Percentiles rank a stretch among this genome's conserved stretches.
Conservation (phyloP, 2,888 invertebrate species). For the Hedya salicella region DNA sequence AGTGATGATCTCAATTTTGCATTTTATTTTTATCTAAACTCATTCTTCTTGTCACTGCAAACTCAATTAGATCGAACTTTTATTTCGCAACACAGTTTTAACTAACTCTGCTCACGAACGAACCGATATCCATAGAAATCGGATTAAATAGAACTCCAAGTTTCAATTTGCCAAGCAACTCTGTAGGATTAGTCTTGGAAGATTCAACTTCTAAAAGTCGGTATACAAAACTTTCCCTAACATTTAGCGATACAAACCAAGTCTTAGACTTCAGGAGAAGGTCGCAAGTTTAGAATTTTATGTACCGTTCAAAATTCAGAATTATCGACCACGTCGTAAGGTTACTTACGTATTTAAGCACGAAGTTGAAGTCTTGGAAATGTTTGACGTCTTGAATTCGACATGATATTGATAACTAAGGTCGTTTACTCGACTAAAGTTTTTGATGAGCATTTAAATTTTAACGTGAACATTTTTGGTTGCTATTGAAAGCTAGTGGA, state of each 20-base stretch:
- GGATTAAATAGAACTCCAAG: constrained; percentile 14
- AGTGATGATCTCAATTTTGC: too few species aligned
- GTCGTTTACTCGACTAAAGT: too few species aligned
- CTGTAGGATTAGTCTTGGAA: constrained; percentile 17
- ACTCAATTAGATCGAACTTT: too few species aligned
- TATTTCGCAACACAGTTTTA: not conserved
- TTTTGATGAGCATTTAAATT: too few species aligned
- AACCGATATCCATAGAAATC: constrained; percentile 30
- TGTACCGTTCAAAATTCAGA: constrained; percentile 15
- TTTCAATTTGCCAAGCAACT: constrained; percentile 18
- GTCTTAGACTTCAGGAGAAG: constrained; percentile 10
- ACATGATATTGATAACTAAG: not conserved
- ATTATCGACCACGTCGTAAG: constrained; percentile 12
- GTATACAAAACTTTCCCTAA: constrained; percentile 22
- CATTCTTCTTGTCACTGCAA: too few species aligned
- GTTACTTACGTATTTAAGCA: constrained; percentile 12
- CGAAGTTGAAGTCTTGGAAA: constrained; percentile 5
- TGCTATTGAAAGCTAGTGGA: too few species aligned
- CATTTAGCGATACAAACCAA: constrained; percentile 31
- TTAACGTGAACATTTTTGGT: too few species aligned
- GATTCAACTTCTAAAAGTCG: constrained; percentile 26
- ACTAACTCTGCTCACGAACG: constrained; percentile 6
- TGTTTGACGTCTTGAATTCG: not conserved
- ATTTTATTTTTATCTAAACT: too few species aligned
- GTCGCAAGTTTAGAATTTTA: constrained; percentile 7